Evolutionary conservation across 2,888 invertebrate species (phyloP).

Genomic region (Leucania comma): DNA sequence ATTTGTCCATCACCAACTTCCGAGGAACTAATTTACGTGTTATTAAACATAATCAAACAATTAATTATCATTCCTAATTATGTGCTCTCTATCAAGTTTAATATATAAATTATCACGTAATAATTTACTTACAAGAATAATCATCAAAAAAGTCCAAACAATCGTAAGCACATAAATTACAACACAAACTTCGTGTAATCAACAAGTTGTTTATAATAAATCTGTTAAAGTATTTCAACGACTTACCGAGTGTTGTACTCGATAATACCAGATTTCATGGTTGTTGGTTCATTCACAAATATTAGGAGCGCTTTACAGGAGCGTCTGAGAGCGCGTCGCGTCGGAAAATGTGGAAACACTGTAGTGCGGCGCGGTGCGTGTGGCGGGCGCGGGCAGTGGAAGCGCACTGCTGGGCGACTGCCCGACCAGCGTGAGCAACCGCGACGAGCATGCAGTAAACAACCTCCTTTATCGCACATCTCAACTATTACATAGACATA

Average conservation of each 20-base stretch:
- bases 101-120: not conserved
- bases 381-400: constrained; percentile 52
- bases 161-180: constrained; percentile 9
- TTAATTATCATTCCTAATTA: not conserved
- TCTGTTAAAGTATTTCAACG: constrained; percentile 16
- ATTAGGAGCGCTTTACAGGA: constrained; percentile 33
- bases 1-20: constrained; percentile 4
- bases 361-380: constrained; percentile 55
- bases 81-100: not conserved
- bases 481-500: constrained; percentile 10
- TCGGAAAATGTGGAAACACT: constrained; percentile 46
- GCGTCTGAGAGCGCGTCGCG: constrained; percentile 45
- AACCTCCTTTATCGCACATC: constrained; percentile 33
- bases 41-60: not conserved
- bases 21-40: constrained; percentile 7
- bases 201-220: constrained; percentile 45
- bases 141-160: constrained; percentile 11
- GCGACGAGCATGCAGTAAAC: constrained; percentile 28
- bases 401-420: constrained; percentile 60
- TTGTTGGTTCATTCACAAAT: constrained; percentile 56
- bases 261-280: constrained; percentile 55
- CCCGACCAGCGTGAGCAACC: constrained; percentile 21
- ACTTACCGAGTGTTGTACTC: constrained; percentile 58
- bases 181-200: constrained; percentile 27
- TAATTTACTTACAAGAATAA: constrained; percentile 28